Percentiles rank a stretch among this genome's conserved stretches.
Evolutionary conservation across 1,140 invertebrate species (phyloP).

Genomic region (Drosophila baimaii): DNA sequence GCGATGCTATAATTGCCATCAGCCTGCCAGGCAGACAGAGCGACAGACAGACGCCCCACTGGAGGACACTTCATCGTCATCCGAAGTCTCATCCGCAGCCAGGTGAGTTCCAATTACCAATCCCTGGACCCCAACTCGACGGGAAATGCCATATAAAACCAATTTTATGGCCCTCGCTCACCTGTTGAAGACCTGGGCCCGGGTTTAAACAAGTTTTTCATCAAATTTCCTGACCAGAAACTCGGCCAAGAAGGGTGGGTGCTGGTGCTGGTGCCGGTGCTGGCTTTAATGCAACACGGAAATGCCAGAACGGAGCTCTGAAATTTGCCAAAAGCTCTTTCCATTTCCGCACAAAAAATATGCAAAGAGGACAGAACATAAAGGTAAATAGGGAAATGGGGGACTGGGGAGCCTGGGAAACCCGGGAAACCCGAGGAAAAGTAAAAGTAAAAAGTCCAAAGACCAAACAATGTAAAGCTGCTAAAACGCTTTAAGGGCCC

Average conservation of each 20-base stretch:
- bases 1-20: slow-evolving; percentile 59
- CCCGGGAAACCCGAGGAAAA: slow-evolving; percentile 12
- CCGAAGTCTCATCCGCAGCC: slow-evolving; percentile 9
- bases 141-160: slow-evolving; percentile 73
- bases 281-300: slow-evolving; percentile 73
- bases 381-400: slow-evolving; percentile 37
- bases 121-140: slow-evolving; percentile 6
- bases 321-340: slow-evolving; percentile 44
- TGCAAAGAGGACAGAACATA: neutral
- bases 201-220: slow-evolving; percentile 64
- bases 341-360: slow-evolving; percentile 58
- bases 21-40: slow-evolving; percentile 30
- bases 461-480: slow-evolving; percentile 32
- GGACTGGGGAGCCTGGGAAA: neutral
- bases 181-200: slow-evolving; percentile 28
- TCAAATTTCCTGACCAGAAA: slow-evolving; percentile 67
- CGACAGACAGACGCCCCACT: slow-evolving; percentile 10
- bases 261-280: too few relatives aligned
- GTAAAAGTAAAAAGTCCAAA: slow-evolving; percentile 37
- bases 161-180: slow-evolving; percentile 59
- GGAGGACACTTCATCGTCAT: slow-evolving; percentile 43
- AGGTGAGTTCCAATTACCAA: slow-evolving; percentile 56
- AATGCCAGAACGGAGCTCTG: slow-evolving; percentile 62
- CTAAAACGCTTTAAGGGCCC: slow-evolving; percentile 38
- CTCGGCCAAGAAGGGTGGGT: slow-evolving; percentile 15